These are phyloP conservation scores for Alosa sapidissima DNA, from an alignment of 2,797 vertebrate species.

Conservation along the genomic window DNA sequence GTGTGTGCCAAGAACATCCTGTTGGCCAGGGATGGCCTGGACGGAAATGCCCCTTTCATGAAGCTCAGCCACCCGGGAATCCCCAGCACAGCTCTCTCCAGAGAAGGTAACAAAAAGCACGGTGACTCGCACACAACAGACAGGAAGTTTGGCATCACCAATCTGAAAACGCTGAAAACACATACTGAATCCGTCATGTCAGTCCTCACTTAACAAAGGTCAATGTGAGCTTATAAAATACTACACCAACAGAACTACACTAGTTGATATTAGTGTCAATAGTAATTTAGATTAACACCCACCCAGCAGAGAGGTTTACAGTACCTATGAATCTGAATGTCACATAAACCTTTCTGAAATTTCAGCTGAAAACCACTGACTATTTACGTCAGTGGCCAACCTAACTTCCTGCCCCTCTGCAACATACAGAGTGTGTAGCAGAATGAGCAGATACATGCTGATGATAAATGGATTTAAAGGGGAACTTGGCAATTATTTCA, in stretches of 20 bases:
- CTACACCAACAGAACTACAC: neutral
- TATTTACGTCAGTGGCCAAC: neutral
- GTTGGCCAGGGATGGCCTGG: constrained; percentile 78
- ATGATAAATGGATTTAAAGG: neutral
- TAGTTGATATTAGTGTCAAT: neutral
- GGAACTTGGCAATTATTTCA: no score
- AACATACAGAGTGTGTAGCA: neutral
- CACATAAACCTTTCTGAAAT: neutral
- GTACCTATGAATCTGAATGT: neutral
- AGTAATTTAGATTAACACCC: neutral
- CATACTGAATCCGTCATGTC: neutral
- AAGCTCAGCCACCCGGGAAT: constrained; percentile 86
- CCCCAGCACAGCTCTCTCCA: constrained; percentile 75
- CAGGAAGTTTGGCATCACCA: neutral
- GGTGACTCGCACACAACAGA: neutral
- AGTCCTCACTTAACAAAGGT: neutral
- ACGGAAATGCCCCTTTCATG: constrained; percentile 78
- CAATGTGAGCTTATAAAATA: neutral
- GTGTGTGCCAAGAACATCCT: constrained; percentile 87
- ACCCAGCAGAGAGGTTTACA: neutral
- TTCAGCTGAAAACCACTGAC: neutral
- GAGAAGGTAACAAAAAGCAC: constrained; percentile 70
- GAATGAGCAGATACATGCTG: neutral
- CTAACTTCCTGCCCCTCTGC: neutral
- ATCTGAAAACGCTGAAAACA: neutral